Conservation (phyloP, 2,113 vertebrate genomes). For the Bujurquina vittata region DNA sequence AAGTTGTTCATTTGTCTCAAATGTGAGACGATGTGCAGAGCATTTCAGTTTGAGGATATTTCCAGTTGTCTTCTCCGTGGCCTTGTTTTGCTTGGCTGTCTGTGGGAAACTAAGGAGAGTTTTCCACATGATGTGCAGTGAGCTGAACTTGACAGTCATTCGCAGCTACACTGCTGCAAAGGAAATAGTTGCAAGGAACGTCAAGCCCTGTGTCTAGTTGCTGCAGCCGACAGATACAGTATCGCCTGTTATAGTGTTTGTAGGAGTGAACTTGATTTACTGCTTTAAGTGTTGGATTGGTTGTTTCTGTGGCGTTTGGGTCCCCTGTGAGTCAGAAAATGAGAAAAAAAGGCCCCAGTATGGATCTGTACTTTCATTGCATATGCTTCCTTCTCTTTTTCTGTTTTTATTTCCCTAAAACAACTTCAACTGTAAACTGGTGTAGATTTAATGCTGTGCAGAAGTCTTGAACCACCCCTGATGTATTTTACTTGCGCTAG, state of each 20-base stretch:
- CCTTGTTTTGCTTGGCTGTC: background rate
- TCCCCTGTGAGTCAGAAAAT: conserved; percentile 10
- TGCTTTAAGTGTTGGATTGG: background rate
- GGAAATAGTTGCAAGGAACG: conserved; percentile 9
- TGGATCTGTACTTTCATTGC: conserved; percentile 9
- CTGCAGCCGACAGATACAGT: background rate
- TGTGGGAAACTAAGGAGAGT: conserved; percentile 47
- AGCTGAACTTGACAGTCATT: conserved; percentile 53
- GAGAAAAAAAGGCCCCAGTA: background rate
- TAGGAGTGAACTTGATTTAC: background rate
- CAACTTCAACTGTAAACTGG: background rate
- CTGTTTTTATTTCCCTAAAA: conserved; percentile 39
- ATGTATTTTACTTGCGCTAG: too few species aligned
- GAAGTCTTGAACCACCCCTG: too few species aligned
- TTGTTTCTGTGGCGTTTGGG: background rate
- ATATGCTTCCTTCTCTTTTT: conserved; percentile 59
- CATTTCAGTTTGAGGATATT: background rate
- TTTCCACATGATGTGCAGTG: conserved; percentile 47
- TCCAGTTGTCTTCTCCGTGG: background rate
- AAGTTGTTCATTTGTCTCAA: background rate
- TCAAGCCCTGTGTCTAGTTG: background rate
- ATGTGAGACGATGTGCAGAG: background rate
- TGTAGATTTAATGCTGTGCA: background rate
- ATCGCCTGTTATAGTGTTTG: background rate
- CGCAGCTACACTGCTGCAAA: conserved; percentile 17